Percentiles rank a stretch among this genome's conserved stretches.
Conservation (phyloP, 2,797 vertebrate genomes). For the Micromesistius poutassou region DNA sequence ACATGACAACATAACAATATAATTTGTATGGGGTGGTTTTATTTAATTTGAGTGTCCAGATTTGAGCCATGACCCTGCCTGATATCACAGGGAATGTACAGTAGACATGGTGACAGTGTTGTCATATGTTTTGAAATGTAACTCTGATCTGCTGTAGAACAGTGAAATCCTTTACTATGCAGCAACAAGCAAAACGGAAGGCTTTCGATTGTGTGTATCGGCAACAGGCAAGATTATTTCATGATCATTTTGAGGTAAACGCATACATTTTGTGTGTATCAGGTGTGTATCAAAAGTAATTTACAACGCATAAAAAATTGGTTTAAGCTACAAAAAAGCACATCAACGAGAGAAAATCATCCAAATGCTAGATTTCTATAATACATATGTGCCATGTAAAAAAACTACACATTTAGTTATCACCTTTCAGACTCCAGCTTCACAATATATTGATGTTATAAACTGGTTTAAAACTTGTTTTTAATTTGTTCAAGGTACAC, state of each 20-base stretch:
- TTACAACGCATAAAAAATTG: background rate
- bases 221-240: background rate
- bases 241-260: background rate
- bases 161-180: background rate
- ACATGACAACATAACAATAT: background rate
- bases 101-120: background rate
- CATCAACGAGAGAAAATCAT: background rate
- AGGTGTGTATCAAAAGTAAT: background rate
- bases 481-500: background rate
- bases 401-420: too few relatives aligned
- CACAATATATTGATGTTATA: background rate
- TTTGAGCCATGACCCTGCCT: background rate
- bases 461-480: background rate
- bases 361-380: conserved; percentile 2
- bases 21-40: background rate
- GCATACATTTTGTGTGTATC: background rate
- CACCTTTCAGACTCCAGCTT: background rate
- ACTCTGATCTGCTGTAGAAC: background rate
- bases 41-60: background rate
- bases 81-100: background rate
- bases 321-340: background rate
- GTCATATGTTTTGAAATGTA: background rate
- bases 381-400: conserved; percentile 19
- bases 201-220: background rate
- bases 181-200: background rate